Evolutionary conservation across 2,797 vertebrate species (phyloP).

Genomic region (Balearica regulorum): DNA sequence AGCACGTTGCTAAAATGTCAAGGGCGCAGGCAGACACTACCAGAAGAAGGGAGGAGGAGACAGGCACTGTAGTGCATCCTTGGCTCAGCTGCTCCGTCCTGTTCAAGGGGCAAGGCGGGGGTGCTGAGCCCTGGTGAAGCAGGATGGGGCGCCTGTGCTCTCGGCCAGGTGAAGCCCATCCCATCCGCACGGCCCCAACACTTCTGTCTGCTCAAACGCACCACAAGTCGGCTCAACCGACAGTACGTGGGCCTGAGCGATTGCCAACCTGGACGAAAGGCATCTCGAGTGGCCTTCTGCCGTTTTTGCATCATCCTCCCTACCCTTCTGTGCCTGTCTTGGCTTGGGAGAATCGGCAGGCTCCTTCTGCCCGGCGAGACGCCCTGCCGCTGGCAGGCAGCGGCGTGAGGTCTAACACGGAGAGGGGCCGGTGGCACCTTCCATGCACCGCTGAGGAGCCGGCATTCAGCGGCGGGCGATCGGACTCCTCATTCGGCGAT

Average conservation of each 20-base stretch:
- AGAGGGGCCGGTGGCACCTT: fast-evolving
- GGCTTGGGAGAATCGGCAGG: neutral
- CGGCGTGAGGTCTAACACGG: too few relatives aligned
- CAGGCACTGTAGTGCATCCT: fast-evolving
- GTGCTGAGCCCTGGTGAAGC: neutral
- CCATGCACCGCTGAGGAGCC: fast-evolving
- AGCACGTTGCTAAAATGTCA: fast-evolving
- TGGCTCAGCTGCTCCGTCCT: neutral
- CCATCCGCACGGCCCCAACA: fast-evolving
- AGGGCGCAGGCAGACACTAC: neutral
- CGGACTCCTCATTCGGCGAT: neutral
- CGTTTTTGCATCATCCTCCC: neutral
- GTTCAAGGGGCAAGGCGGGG: fast-evolving
- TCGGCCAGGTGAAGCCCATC: neutral
- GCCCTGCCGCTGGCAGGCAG: neutral
- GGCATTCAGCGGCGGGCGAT: too few relatives aligned
- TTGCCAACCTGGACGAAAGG: neutral
- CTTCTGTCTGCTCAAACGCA: neutral
- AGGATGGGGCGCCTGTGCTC: neutral
- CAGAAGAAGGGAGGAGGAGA: neutral
- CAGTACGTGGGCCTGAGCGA: neutral
- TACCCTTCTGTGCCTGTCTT: neutral
- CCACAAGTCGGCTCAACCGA: neutral
- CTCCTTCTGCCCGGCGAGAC: fast-evolving
- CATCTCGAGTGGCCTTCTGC: neutral